A percentile compares a stretch with the other conserved stretches of the same genome.
phyloP scores from a whole-genome alignment of 2,113 vertebrate genomes.

The Peromyscus maniculatus region DNA sequence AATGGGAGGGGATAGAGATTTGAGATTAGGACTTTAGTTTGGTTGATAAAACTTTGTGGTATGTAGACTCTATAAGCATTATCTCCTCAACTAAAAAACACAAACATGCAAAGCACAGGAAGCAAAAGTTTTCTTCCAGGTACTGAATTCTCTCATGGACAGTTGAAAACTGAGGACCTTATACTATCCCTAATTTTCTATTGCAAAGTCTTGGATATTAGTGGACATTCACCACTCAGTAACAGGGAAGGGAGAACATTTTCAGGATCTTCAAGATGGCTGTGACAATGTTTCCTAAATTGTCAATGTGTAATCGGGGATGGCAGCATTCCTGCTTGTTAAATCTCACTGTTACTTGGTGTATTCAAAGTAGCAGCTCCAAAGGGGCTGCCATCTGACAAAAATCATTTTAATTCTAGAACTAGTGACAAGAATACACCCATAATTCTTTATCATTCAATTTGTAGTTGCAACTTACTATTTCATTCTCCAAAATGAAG shows the following conservation, averaged over 20 bases:
- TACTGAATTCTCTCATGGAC: background rate
- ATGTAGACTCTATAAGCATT: background rate
- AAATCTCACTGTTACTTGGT: background rate
- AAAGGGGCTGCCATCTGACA: background rate
- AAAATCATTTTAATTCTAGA: background rate
- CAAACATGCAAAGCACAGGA: background rate
- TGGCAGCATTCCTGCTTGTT: background rate
- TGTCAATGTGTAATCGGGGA: background rate
- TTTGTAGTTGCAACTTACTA: background rate
- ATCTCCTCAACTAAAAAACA: background rate
- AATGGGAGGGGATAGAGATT: background rate
- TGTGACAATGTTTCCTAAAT: background rate
- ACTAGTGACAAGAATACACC: background rate
- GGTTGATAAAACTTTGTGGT: background rate
- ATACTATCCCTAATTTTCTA: background rate
- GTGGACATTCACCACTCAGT: background rate
- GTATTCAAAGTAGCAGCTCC: background rate
- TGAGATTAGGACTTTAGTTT: background rate
- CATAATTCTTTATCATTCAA: background rate
- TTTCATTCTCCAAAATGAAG: conserved; percentile 37
- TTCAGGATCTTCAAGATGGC: background rate
- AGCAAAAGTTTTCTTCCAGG: background rate
- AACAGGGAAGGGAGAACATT: background rate
- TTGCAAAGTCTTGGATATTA: background rate
- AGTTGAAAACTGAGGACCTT: background rate